Conservation (phyloP, 1,140 invertebrate genomes). For the Penaeus chinensis region DNA sequence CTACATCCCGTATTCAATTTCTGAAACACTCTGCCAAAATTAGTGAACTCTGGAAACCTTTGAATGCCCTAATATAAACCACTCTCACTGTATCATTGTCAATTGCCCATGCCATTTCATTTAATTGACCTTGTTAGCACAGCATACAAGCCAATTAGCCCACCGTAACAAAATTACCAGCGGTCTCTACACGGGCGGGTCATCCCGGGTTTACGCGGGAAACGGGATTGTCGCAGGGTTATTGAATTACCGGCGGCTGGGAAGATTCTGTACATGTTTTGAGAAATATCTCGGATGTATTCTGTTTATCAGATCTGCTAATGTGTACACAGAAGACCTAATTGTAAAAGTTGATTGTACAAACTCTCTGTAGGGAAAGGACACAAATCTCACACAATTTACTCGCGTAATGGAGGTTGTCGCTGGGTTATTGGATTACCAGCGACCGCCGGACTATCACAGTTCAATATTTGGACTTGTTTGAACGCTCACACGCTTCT, state of each 20-base stretch:
- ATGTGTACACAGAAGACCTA: not conserved
- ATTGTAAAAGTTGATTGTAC: too few relatives aligned
- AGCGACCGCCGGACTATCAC: constrained; percentile 53
- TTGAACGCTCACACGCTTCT: not conserved
- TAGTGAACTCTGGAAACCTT: constrained; percentile 46
- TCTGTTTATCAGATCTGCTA: not conserved
- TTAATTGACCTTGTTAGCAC: constrained; percentile 61
- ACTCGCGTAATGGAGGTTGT: constrained; percentile 43
- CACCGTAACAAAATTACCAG: constrained; percentile 54
- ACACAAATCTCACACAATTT: not conserved
- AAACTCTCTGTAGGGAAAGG: not conserved
- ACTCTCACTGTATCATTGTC: constrained; percentile 61
- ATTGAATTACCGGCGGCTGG: constrained; percentile 44
- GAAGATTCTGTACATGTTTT: constrained; percentile 40
- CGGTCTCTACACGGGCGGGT: constrained; percentile 49
- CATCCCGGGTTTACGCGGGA: constrained; percentile 47
- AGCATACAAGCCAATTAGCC: constrained; percentile 59
- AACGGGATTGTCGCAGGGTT: constrained; percentile 47
- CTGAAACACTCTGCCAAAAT: constrained; percentile 49
- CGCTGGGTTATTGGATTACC: constrained; percentile 44
- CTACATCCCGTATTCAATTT: constrained; percentile 47
- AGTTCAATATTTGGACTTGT: constrained; percentile 36
- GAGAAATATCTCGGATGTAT: not conserved
- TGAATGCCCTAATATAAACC: constrained; percentile 55
- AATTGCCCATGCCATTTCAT: constrained; percentile 61